Conservation (phyloP, 2,888 invertebrate genomes). For the Amiota communis region DNA sequence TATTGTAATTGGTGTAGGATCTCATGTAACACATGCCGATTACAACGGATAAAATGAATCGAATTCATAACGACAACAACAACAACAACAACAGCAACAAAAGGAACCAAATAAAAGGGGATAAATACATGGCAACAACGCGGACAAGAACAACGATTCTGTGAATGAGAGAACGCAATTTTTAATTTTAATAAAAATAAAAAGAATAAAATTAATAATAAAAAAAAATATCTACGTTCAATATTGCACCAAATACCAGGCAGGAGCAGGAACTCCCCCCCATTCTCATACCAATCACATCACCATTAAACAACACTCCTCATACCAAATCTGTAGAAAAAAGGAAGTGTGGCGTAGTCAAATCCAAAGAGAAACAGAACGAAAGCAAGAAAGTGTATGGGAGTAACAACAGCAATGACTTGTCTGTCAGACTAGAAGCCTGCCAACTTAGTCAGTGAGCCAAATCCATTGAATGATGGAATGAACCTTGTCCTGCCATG, state of each 20-base stretch:
- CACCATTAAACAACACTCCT: neutral
- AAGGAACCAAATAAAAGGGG: neutral
- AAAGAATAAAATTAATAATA: neutral
- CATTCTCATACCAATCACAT: neutral
- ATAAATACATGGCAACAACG: neutral
- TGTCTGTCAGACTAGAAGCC: too few relatives aligned
- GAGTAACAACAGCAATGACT: too few relatives aligned
- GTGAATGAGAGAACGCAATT: constrained; percentile 24
- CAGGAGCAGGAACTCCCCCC: neutral
- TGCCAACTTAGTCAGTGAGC: too few relatives aligned
- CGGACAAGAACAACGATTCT: neutral
- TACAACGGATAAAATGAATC: constrained; percentile 40
- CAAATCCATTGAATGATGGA: too few relatives aligned
- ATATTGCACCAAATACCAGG: neutral
- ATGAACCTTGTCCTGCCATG: too few relatives aligned
- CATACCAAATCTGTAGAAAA: too few relatives aligned
- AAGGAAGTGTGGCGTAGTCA: too few relatives aligned
- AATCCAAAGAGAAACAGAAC: too few relatives aligned
- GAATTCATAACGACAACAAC: constrained; percentile 19
- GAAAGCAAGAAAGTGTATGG: too few relatives aligned
- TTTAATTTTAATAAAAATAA: constrained; percentile 29
- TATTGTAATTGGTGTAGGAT: constrained; percentile 46
- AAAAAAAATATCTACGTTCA: too few relatives aligned
- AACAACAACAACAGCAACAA: constrained; percentile 17
- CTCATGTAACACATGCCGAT: constrained; percentile 54